phyloP scores from a whole-genome alignment of 1,140 invertebrate genomes.

The Anoplolepis gracilipes region DNA sequence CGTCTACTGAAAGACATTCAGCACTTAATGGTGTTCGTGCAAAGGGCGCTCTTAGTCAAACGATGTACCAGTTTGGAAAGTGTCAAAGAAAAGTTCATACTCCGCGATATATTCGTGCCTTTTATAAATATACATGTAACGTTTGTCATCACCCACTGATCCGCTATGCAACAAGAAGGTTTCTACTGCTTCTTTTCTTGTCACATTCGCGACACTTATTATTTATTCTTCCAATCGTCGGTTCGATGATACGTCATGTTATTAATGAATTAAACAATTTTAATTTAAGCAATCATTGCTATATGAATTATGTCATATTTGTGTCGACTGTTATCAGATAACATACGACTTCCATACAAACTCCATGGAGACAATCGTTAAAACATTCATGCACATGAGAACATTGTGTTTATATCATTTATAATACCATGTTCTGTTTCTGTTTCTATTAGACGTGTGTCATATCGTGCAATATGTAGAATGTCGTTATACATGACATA shows the following conservation, averaged over 20 bases:
- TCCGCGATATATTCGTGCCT: neutral
- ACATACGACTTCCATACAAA: slow-evolving; percentile 22
- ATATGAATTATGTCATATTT: slow-evolving; percentile 23
- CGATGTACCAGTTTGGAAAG: slow-evolving; percentile 4
- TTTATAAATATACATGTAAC: slow-evolving; percentile 31
- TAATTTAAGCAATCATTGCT: slow-evolving; percentile 42
- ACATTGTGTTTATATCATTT: slow-evolving; percentile 52
- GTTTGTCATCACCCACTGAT: slow-evolving; percentile 6
- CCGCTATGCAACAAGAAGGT: neutral
- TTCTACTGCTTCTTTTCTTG: neutral
- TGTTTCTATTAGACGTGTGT: slow-evolving; percentile 56
- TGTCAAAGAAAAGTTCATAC: slow-evolving; percentile 62
- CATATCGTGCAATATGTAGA: slow-evolving; percentile 57
- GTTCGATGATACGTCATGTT: neutral
- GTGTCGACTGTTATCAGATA: slow-evolving; percentile 36
- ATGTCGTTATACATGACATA: slow-evolving; percentile 36
- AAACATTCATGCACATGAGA: slow-evolving; percentile 48
- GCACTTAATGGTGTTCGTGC: slow-evolving; percentile 52
- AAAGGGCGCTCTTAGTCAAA: slow-evolving; percentile 55
- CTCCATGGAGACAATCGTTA: slow-evolving; percentile 14
- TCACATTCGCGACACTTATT: neutral
- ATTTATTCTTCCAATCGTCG: neutral
- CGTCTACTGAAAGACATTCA: slow-evolving; percentile 62
- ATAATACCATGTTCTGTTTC: slow-evolving; percentile 45
- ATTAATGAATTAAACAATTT: slow-evolving; percentile 41